These are phyloP conservation scores for Sympetrum striolatum DNA, from an alignment of 2,888 invertebrate genomes.

Conservation along the genomic window DNA sequence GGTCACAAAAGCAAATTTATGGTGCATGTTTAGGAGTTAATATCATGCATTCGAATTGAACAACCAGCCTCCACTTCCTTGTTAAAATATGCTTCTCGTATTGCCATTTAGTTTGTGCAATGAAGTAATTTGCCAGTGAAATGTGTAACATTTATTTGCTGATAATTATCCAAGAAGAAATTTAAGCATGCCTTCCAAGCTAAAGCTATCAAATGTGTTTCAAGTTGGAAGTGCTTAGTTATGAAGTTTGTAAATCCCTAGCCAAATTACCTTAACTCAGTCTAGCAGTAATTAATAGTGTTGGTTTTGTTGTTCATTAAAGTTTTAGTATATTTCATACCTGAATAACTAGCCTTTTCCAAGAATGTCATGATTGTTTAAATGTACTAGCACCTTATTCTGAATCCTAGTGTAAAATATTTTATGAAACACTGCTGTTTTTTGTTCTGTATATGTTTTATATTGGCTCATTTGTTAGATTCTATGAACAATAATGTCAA, in stretches of 20 bases:
- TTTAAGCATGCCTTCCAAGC: slow-evolving; percentile 18
- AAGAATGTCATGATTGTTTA: slow-evolving; percentile 2
- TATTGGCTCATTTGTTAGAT: slow-evolving; percentile 39
- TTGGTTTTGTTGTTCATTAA: not conserved
- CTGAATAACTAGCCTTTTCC: not conserved
- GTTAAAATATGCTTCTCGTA: not conserved
- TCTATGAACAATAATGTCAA: slow-evolving; percentile 10
- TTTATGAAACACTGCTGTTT: not conserved
- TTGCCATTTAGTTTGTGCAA: slow-evolving; percentile 17
- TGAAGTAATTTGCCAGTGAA: not conserved
- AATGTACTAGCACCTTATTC: not conserved
- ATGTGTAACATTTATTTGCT: not conserved
- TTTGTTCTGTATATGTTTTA: slow-evolving; percentile 1
- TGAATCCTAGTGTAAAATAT: not conserved
- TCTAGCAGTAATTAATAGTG: not conserved
- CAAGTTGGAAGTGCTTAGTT: not conserved
- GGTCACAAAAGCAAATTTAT: too few species aligned
- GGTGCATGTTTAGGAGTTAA: not conserved
- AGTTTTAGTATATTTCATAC: not conserved
- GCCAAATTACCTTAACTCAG: too few species aligned
- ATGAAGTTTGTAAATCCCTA: not conserved
- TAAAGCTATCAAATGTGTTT: slow-evolving; percentile 12
- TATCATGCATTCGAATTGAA: not conserved
- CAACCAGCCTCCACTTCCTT: slow-evolving; percentile 1
- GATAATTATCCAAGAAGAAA: not conserved